These are phyloP conservation scores for Drosophila micromelanica DNA, from an alignment of 1,140 invertebrate species.

Conservation along the genomic window DNA sequence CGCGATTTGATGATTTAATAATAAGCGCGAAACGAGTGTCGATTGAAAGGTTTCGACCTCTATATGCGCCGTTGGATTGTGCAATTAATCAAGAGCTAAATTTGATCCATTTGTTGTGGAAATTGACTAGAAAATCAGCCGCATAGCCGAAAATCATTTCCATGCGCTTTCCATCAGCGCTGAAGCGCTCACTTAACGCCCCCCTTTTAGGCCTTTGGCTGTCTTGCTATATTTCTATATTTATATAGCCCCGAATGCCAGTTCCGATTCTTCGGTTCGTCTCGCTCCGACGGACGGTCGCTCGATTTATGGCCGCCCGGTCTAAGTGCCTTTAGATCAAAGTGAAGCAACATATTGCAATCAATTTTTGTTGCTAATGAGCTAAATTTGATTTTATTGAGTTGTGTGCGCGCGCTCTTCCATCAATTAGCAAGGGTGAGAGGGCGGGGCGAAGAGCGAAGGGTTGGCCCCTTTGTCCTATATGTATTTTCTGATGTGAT, in stretches of 20 bases:
- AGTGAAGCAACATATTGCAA: conserved; percentile 71
- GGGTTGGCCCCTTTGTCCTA: conserved; percentile 23
- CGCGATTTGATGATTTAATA: conserved; percentile 56
- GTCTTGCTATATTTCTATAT: conserved; percentile 26
- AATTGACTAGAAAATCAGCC: conserved; percentile 48
- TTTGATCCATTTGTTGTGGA: conserved; percentile 33
- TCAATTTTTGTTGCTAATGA: conserved; percentile 78
- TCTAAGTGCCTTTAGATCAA: conserved; percentile 77
- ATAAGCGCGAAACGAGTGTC: conserved; percentile 51
- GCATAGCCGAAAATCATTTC: conserved; percentile 8
- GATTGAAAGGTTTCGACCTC: conserved; percentile 48
- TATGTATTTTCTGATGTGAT: conserved; percentile 32
- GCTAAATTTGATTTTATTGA: conserved; percentile 80
- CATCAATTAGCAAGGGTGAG: conserved; percentile 15
- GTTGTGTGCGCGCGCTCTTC: conserved; percentile 36
- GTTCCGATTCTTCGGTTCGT: conserved; percentile 17
- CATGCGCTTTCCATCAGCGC: conserved; percentile 53
- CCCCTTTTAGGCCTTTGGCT: conserved; percentile 6
- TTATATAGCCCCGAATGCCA: conserved; percentile 27
- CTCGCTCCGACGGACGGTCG: conserved; percentile 7
- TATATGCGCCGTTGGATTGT: conserved; percentile 18
- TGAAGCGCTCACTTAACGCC: conserved; percentile 37
- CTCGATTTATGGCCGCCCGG: conserved; percentile 46
- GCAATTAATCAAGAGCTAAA: conserved; percentile 66
- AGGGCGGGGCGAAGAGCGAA: background rate